Conservation (phyloP, 1,140 invertebrate species). For the Bursaphelenchus mucronatus region DNA sequence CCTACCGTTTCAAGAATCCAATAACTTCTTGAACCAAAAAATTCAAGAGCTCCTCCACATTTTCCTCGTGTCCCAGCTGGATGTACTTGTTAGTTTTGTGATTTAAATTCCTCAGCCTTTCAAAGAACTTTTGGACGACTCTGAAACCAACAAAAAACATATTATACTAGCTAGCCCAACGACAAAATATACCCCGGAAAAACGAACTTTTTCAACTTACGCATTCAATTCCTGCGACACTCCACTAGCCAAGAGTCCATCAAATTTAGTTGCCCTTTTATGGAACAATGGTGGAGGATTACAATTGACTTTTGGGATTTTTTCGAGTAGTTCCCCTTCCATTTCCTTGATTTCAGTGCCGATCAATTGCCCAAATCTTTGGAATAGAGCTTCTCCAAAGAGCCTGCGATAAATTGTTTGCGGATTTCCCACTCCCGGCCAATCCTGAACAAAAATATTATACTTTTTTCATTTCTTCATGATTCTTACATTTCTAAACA, state of each 20-base stretch:
- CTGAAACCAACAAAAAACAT: slow-evolving; percentile 18
- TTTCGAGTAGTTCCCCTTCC: slow-evolving; percentile 30
- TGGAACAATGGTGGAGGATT: slow-evolving; percentile 45
- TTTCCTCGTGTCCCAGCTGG: slow-evolving; percentile 32
- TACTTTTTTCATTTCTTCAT: slow-evolving; percentile 7
- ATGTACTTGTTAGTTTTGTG: slow-evolving; percentile 36
- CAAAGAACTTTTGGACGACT: slow-evolving; percentile 34
- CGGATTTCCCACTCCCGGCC: slow-evolving; percentile 29
- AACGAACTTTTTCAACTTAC: not conserved
- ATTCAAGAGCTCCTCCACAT: slow-evolving; percentile 27
- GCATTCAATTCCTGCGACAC: slow-evolving; percentile 46
- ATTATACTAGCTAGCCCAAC: not conserved
- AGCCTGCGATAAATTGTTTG: slow-evolving; percentile 30
- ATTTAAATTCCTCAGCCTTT: slow-evolving; percentile 18
- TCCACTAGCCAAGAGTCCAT: slow-evolving; percentile 39
- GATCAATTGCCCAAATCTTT: slow-evolving; percentile 39
- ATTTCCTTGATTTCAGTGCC: slow-evolving; percentile 25
- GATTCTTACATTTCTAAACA: slow-evolving; percentile 40
- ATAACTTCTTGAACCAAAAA: slow-evolving; percentile 39
- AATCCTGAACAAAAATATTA: slow-evolving; percentile 31
- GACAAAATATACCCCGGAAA: too few species aligned
- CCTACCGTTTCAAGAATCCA: slow-evolving; percentile 35
- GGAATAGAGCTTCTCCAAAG: slow-evolving; percentile 32
- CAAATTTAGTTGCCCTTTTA: slow-evolving; percentile 42
- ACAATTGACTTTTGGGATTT: slow-evolving; percentile 31